These are phyloP conservation scores for Eucera pruinosa DNA, from an alignment of 2,888 invertebrate genomes.

Conservation along the genomic window DNA sequence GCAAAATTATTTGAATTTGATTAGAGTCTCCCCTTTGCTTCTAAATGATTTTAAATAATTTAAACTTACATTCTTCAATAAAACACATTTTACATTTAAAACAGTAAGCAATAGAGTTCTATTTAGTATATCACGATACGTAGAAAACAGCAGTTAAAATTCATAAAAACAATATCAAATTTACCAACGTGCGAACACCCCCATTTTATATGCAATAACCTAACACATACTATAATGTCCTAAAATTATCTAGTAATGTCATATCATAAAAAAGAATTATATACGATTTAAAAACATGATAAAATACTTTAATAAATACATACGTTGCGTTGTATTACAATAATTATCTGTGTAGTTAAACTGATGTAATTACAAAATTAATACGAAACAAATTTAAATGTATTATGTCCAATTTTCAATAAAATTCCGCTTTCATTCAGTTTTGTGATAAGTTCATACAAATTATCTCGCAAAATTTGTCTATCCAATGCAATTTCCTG, in stretches of 20 bases:
- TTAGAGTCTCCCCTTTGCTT: too few species aligned
- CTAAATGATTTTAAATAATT: too few species aligned
- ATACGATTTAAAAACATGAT: neutral
- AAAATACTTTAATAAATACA: neutral
- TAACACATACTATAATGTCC: neutral
- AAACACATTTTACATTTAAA: too few species aligned
- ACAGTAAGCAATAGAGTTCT: too few species aligned
- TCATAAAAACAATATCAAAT: too few species aligned
- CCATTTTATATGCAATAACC: too few species aligned
- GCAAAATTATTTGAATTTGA: too few species aligned
- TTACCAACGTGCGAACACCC: too few species aligned
- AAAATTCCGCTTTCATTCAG: constrained; percentile 95
- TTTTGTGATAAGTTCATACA: constrained; percentile 89
- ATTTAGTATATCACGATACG: too few species aligned
- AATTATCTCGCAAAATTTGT: constrained; percentile 88
- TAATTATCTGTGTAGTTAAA: neutral
- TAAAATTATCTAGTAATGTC: neutral
- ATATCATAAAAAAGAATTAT: neutral
- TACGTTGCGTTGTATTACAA: neutral
- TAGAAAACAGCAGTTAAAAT: too few species aligned
- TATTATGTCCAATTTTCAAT: constrained; percentile 91
- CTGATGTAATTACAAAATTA: constrained; percentile 54
- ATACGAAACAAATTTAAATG: constrained; percentile 88
- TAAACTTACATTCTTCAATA: too few species aligned
- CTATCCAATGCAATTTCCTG: constrained; percentile 89